phyloP scores from a whole-genome alignment of 2,113 vertebrate genomes.

The Steatornis caripensis region DNA sequence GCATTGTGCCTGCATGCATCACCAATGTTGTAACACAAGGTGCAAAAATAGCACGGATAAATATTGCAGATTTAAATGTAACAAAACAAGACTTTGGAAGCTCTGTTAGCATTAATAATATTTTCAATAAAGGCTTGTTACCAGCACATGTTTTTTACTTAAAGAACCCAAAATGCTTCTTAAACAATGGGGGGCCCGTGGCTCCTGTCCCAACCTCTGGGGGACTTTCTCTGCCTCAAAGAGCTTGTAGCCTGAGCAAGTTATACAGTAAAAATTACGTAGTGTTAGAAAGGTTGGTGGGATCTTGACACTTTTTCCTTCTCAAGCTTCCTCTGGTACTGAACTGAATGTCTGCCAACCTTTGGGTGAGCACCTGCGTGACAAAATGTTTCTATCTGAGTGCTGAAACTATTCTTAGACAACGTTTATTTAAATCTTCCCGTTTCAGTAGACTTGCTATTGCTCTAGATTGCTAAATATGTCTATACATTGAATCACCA shows the following conservation, averaged over 20 bases:
- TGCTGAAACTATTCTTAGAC: background rate
- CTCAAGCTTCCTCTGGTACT: background rate
- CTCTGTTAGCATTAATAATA: background rate
- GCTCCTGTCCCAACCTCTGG: background rate
- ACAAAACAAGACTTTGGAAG: background rate
- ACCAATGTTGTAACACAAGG: background rate
- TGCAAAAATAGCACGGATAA: rapidly evolving
- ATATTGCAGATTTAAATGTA: background rate
- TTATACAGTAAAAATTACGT: background rate
- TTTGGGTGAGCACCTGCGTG: constrained; percentile 10
- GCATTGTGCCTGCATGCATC: rapidly evolving
- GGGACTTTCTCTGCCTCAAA: background rate
- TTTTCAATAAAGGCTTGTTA: background rate
- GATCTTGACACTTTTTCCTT: background rate
- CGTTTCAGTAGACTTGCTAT: background rate
- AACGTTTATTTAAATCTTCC: background rate
- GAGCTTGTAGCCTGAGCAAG: background rate
- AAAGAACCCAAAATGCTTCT: background rate
- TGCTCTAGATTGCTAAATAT: background rate
- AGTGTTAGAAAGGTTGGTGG: background rate
- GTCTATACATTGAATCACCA: background rate
- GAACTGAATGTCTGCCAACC: background rate
- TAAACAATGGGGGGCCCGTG: background rate
- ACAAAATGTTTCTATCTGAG: background rate
- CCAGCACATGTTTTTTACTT: background rate